Evolutionary conservation across 2,113 vertebrate species (phyloP).

Genomic region (Eira barbara): DNA sequence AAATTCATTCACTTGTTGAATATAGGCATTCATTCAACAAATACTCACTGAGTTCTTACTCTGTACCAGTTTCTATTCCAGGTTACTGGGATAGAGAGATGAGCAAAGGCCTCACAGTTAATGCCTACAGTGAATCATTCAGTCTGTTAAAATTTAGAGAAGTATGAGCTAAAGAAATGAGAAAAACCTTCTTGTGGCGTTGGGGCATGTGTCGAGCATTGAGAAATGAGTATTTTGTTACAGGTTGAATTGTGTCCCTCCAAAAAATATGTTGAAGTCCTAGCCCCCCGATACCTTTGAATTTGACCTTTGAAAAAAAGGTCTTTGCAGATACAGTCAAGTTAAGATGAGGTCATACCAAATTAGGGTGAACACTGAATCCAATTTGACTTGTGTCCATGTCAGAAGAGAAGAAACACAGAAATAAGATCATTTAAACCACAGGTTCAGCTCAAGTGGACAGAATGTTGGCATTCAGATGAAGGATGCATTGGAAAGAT

Average conservation of each 20-base stretch:
- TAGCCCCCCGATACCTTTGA: background rate
- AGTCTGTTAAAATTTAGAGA: background rate
- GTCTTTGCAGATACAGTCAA: background rate
- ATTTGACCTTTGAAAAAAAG: background rate
- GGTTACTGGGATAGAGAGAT: accelerated
- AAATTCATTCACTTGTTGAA: background rate
- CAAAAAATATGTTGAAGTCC: background rate
- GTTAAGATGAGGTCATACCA: background rate
- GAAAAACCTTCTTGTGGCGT: background rate
- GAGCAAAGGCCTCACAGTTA: background rate
- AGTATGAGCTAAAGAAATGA: background rate
- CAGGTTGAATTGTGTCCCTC: background rate
- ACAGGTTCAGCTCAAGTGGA: background rate
- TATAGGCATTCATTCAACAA: background rate
- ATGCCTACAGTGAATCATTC: background rate
- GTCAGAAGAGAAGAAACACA: background rate
- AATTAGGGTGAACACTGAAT: background rate
- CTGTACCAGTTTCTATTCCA: too few species aligned
- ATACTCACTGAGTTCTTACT: background rate
- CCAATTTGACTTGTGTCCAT: background rate
- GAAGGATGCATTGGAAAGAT: background rate
- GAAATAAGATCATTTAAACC: background rate
- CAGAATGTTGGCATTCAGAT: background rate
- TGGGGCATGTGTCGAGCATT: background rate
- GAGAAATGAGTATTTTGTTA: background rate